Conservation (phyloP, 2,797 vertebrate genomes). For the Phoeniculus purpureus region DNA sequence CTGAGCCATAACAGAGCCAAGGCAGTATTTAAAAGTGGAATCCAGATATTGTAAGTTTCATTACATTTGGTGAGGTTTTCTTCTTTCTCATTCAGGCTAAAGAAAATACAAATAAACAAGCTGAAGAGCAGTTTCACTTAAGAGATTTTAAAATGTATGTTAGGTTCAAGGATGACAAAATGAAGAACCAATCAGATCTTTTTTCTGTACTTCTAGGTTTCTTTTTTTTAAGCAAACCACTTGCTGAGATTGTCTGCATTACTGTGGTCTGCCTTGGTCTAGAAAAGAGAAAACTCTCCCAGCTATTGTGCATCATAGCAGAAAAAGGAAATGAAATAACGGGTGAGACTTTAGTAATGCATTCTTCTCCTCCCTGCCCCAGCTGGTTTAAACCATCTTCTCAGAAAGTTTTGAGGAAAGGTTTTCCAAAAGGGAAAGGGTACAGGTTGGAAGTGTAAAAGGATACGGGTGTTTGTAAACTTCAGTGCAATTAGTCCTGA, state of each 20-base stretch:
- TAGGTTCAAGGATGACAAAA: conserved; percentile 23
- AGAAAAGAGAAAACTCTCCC: conserved; percentile 63
- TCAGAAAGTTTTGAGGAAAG: conserved; percentile 32
- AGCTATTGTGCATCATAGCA: conserved; percentile 51
- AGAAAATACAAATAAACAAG: neutral
- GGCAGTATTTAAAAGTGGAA: neutral
- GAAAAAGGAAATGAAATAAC: conserved; percentile 61
- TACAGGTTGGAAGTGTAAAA: conserved; percentile 52
- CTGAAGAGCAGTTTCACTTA: neutral
- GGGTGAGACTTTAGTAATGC: conserved; percentile 44
- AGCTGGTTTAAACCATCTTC: conserved; percentile 35
- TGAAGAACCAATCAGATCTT: conserved; percentile 13
- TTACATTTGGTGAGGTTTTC: neutral
- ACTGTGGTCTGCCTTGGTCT: conserved; percentile 66
- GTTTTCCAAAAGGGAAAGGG: conserved; percentile 32
- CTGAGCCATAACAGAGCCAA: neutral
- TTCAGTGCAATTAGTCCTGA: conserved; percentile 46
- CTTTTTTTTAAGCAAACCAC: conserved; percentile 51
- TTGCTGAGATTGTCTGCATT: conserved; percentile 67
- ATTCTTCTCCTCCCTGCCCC: conserved; percentile 11
- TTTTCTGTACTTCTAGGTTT: conserved; percentile 34
- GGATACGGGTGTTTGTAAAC: conserved; percentile 63
- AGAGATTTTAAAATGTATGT: neutral
- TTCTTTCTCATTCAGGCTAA: neutral
- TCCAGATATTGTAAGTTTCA: neutral